A percentile compares a stretch with the other conserved stretches of the same genome.
Evolutionary conservation across 2,888 invertebrate species (phyloP).

Genomic region (Trichogramma evanescens): DNA sequence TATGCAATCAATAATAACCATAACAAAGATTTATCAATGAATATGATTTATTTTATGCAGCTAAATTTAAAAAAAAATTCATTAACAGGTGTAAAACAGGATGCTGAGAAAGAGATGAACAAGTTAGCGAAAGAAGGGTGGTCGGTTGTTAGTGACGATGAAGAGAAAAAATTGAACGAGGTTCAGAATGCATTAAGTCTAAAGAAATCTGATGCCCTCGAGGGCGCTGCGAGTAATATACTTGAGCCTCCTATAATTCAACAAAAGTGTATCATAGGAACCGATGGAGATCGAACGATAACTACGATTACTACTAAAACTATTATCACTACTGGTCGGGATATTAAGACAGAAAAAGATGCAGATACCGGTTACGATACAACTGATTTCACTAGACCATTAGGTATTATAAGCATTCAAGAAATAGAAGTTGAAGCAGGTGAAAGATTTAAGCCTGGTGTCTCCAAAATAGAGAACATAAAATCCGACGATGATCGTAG

Average conservation of each 20-base stretch:
- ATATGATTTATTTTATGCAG: conserved; percentile 35
- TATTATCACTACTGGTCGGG: conserved; percentile 18
- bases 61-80: conserved; percentile 46
- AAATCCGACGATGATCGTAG: background rate
- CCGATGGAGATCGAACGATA: conserved; percentile 14
- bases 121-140: conserved; percentile 47
- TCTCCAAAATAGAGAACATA: background rate
- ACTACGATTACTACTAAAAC: conserved; percentile 22
- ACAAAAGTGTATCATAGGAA: conserved; percentile 26
- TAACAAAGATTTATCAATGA: conserved; percentile 7
- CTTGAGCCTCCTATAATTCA: conserved; percentile 31
- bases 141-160: conserved; percentile 47
- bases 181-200: conserved; percentile 40
- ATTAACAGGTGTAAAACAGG: conserved; percentile 49
- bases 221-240: conserved; percentile 12
- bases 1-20: conserved; percentile 18
- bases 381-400: conserved; percentile 4
- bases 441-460: background rate
- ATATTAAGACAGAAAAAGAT: conserved; percentile 11
- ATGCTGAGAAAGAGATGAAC: conserved; percentile 47
- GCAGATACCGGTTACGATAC: background rate
- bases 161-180: conserved; percentile 43
- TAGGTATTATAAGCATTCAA: background rate
- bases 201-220: conserved; percentile 16
- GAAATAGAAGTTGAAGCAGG: background rate